Evolutionary conservation across 2,113 vertebrate species (phyloP).

Genomic region (Mustela lutreola): DNA sequence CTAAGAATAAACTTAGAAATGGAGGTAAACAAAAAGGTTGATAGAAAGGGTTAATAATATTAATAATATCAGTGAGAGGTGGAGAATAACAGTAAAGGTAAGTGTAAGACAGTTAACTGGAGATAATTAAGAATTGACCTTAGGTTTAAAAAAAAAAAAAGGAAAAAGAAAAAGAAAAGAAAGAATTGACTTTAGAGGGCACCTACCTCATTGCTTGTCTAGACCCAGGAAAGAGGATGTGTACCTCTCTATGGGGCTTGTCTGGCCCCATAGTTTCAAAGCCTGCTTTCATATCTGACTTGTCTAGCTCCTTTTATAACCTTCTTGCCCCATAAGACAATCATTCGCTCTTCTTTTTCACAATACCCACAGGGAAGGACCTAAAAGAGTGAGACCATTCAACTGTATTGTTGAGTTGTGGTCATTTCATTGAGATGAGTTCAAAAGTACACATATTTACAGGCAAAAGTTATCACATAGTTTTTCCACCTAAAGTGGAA

Average conservation of each 20-base stretch:
- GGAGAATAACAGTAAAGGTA: conserved; percentile 33
- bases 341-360: conserved; percentile 48
- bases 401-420: background rate
- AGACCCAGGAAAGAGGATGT: too few relatives aligned
- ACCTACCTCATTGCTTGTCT: background rate
- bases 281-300: conserved; percentile 38
- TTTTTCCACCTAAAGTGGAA: conserved; percentile 41
- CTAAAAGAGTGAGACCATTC: conserved; percentile 28
- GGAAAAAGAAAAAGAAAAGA: too few relatives aligned
- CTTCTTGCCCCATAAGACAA: conserved; percentile 5
- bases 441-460: conserved; percentile 47
- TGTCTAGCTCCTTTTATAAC: conserved; percentile 32
- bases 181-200: background rate
- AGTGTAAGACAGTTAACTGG: background rate
- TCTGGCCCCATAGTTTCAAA: background rate
- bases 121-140: conserved; percentile 42
- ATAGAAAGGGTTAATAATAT: conserved; percentile 37
- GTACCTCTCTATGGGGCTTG: background rate
- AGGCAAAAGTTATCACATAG: conserved; percentile 18
- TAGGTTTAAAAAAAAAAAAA: background rate
- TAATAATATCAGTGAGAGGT: conserved; percentile 61
- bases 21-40: background rate
- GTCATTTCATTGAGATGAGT: conserved; percentile 65
- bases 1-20: conserved; percentile 52
- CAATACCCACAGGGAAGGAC: background rate